Base-by-base conservation (phyloP, 2,797 vertebrate species). In the Bryconaethiops microstoma region DNA sequence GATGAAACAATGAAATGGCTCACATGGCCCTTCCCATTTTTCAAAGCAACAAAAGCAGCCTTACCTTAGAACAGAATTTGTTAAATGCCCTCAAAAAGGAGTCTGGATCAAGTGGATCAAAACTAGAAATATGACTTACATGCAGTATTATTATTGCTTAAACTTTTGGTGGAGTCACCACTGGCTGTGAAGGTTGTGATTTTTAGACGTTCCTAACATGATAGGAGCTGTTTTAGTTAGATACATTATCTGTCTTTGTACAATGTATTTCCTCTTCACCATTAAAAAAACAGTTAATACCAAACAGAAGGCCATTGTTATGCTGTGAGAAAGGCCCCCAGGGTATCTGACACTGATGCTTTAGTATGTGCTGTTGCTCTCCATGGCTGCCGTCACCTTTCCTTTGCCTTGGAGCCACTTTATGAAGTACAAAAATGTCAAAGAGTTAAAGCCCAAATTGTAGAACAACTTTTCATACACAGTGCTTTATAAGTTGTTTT, bases 1-100 rank as follows among this genome's bases (percentile, higher is more conserved):
- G 45, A 57, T 40, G 59, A 68, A 77, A 86, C 76, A 86, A 86
- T 79, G 55, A 68, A 39, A 69, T 62, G 2, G 45, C 73, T 69
- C 79, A 73, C n/a, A 54, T 48, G 2, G 54, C 82, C 52, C 45
- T 75, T 52, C 50, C 82, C 67, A 74, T 86, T 84, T 76, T 84
- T 69, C 69, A 67, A 69, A 48, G 68, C 55, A 64, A 81, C 80
- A 82, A 84, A 77, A 69, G 74, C 7, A 40, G 21, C 50, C 63
- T 19, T 77, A 80, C 77, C 74, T 80, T 77, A 80, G 77, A 83
- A 52, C 74, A 71, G 67, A 50, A 65, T 75, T 80, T 85, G 78
- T 78, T 76, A 78, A 74, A 71, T 67, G 74, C 52, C 72, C 72
- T 54, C 79, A 70, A 65, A 76, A 71, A 65, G 42, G n/a, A 80